Base-by-base conservation (phyloP, 2,113 vertebrate species). In the Chauna torquata region DNA sequence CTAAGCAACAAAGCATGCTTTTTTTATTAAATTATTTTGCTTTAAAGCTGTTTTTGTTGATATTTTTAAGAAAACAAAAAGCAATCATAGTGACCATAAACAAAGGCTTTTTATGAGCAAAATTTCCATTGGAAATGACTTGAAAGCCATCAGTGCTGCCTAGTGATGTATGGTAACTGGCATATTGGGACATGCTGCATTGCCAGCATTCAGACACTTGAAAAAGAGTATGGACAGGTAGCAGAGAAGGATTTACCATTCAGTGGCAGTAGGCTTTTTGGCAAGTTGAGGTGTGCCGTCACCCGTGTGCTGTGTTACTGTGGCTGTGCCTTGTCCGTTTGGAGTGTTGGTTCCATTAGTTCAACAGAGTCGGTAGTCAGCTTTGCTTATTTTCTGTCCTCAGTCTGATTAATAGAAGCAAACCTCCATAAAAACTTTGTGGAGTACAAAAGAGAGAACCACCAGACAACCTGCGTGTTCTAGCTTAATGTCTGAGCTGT, bases 1-100 rank as follows among this genome's bases (percentile, higher is more conserved):
- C 64, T 81, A 74, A 81, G 45, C 68, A 89, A 36, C 30, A 62
- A 83, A 81, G 4, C 13, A 61, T 0, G 0, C 9, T 91, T 94
- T 91, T 94, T 81, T 84, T 25, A n/a, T n/a, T n/a, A n/a, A n/a
- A n/a, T n/a, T n/a, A n/a, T 82, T 89, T 93, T 89, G n/a, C 47
- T 54, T 89, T 84, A 75, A 81, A 45, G 19, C 32, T 90, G 10
- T 5, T 65, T 84, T 34, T 71, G 10, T 10, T 92, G 50, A 9
- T 72, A 72, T 59, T 90, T 89, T 87, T 14, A 62, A 66, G 77
- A 69, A 80, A 91, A 30, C 17, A 58, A 68, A 64, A 75, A 42
- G 12, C n/a, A 76, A 1, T 81, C 6, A 16, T 30, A 16, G 11
- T 76, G 58, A 27, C 62, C 65, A 9, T 62, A 83, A 74, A 32